phyloP scores from a whole-genome alignment of 2,888 invertebrate species.

The Acronicta leporina region DNA sequence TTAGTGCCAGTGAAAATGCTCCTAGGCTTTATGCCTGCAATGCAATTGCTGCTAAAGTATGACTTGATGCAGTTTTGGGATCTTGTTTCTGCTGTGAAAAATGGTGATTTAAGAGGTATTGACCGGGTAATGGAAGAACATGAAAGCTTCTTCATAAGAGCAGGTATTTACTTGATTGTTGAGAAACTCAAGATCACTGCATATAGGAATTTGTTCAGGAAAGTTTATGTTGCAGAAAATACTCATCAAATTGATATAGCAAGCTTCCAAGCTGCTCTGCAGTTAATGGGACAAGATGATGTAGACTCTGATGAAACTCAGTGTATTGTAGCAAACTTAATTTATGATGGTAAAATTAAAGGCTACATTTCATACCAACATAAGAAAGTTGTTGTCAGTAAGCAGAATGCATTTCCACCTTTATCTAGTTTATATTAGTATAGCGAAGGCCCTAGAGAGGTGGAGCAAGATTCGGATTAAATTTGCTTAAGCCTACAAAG shows the following conservation, averaged over 20 bases:
- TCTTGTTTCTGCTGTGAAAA: conserved; percentile 95
- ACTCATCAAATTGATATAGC: conserved; percentile 97
- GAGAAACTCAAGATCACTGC: conserved; percentile 98
- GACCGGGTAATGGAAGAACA: conserved; percentile 95
- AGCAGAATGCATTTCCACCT: conserved; percentile 98
- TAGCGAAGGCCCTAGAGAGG: conserved; percentile 45
- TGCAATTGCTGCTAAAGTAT: conserved; percentile 94
- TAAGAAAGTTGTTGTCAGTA: conserved; percentile 98
- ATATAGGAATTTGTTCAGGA: conserved; percentile 98
- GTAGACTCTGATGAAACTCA: conserved; percentile 98
- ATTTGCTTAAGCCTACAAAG: conserved; percentile 3
- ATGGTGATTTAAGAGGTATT: conserved; percentile 95
- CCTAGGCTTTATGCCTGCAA: conserved; percentile 97
- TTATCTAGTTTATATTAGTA: conserved; percentile 89
- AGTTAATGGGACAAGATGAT: conserved; percentile 94
- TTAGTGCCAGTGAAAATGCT: conserved; percentile 99
- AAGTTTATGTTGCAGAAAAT: conserved; percentile 93
- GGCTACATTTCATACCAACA: conserved; percentile 99
- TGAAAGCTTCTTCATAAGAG: conserved; percentile 97
- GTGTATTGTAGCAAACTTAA: conserved; percentile 98
- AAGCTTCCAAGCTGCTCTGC: conserved; percentile 94
- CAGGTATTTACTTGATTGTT: conserved; percentile 99
- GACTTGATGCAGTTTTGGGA: conserved; percentile 97
- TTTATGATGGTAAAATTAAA: conserved; percentile 98
- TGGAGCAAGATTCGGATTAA: conserved; percentile 35